phyloP scores from a whole-genome alignment of 2,888 invertebrate genomes.

The Dryococelus australis region DNA sequence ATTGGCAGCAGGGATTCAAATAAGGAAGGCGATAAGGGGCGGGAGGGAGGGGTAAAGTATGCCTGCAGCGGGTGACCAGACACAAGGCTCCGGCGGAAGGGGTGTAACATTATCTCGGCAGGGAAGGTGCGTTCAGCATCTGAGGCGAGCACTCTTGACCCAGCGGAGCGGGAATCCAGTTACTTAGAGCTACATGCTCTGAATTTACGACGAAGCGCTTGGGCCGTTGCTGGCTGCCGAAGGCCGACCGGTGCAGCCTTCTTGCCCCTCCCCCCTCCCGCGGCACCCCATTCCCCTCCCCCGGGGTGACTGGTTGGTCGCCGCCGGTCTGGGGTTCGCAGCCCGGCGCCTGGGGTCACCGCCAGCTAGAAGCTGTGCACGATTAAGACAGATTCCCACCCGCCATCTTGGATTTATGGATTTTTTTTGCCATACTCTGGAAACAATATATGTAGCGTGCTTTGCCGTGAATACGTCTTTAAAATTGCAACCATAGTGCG shows the following conservation, averaged over 20 bases:
- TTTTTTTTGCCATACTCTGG: too few species aligned
- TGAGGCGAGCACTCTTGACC: background rate
- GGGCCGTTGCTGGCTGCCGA: background rate
- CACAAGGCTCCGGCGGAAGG: too few species aligned
- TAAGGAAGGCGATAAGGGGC: too few species aligned
- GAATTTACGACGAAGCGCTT: background rate
- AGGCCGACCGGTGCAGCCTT: background rate
- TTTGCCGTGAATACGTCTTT: too few species aligned
- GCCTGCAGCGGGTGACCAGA: too few species aligned
- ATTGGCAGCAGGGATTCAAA: too few species aligned
- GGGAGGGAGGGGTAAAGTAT: too few species aligned
- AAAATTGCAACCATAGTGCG: too few species aligned
- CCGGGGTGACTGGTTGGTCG: background rate
- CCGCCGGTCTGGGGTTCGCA: background rate
- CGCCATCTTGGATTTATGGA: too few species aligned
- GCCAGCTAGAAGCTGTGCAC: background rate
- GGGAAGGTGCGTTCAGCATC: background rate
- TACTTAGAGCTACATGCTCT: background rate
- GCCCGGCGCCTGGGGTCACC: background rate
- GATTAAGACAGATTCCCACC: too few species aligned
- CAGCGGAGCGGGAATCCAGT: background rate
- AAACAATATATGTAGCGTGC: too few species aligned
- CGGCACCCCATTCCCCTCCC: background rate
- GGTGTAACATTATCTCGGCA: too few species aligned
- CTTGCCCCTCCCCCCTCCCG: background rate